Base-by-base conservation (phyloP, 1,140 invertebrate genomes). In the Brachionus asplanchnoidis region DNA sequence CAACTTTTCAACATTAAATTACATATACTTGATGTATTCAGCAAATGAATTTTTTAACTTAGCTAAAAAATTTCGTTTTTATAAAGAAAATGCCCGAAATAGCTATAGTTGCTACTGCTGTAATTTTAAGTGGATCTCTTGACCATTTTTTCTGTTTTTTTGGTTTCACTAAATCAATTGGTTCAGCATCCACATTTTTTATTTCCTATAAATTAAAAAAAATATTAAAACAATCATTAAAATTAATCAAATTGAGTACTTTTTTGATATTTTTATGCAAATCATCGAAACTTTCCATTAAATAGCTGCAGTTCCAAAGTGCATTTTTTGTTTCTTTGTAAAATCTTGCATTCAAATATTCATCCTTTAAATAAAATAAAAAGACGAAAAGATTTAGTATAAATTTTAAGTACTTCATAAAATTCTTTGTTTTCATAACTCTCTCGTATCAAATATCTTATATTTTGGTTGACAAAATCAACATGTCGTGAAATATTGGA, bases 41-140 rank as follows among this genome's bases (percentile, higher is more conserved):
- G 28, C 1, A 77, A 9, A 12, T 36, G 32, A 46, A 77, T 26
- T 23, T 26, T 46, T 50, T 23, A 50, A 12, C 17, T 77, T 77
- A 77, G 28, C 73, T 77, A 50, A 77, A 77, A 77, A 77, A 77
- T 46, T 77, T 77, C 0, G 73, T 77, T 50, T 77, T 77, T n/a
- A 77, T 26, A 9, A 77, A 32, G 11, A 77, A 50, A 9, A 77
- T 12, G 23, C 42, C 44, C 28, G 73, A 77, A 0, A 77, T 20
- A 77, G 73, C 73, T 32, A 77, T 50, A n/a, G 73, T 53, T 50
- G 42, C 40, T 32, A 77, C 1, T 11, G 73, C 73, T 50, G 73
- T 77, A 3, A 77, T 50, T 50, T 77, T 77, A 5, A 77, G 7
- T 50, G 73, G 73, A 50, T 77, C 73, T 77, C 26, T 77, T 23